Evolutionary conservation across 2,113 vertebrate species (phyloP).

Genomic region (Percopsis transmontana): DNA sequence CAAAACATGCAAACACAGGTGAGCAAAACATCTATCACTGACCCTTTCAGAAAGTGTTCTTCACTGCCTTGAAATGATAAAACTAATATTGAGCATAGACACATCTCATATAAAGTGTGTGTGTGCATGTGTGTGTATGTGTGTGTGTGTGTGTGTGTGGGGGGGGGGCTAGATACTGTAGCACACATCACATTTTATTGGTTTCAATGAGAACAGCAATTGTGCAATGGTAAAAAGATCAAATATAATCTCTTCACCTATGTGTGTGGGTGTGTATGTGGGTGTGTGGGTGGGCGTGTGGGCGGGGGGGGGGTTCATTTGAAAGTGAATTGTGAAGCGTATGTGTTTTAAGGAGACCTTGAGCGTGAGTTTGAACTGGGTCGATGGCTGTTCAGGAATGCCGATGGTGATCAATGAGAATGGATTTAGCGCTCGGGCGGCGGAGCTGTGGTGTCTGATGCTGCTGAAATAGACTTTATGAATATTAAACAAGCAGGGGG

Average conservation of each 20-base stretch:
- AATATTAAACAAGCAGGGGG: conserved; percentile 77
- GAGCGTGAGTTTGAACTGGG: conserved; percentile 72
- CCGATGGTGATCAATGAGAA: conserved; percentile 80
- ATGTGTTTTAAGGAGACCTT: conserved; percentile 70
- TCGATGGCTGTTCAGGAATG: conserved; percentile 68
- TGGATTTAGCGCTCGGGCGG: conserved; percentile 70
- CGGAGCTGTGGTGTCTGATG: conserved; percentile 42
- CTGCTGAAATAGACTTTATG: conserved; percentile 81
- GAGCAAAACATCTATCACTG: conserved; percentile 25
- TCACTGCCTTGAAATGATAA: conserved; percentile 46
- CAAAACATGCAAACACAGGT: conserved; percentile 2
- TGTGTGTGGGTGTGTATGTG: conserved; percentile 30
- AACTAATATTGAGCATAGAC: conserved; percentile 61
- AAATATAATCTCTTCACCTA: conserved; percentile 52
- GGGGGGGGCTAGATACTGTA: conserved; percentile 28
- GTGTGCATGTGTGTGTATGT: background rate
- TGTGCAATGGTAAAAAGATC: conserved; percentile 58
- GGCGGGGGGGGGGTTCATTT: conserved; percentile 56
- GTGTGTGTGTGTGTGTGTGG: conserved; percentile 10
- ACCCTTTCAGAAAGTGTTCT: conserved; percentile 20
- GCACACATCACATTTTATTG: conserved; percentile 57
- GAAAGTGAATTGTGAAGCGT: conserved; percentile 60
- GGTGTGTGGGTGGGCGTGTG: background rate
- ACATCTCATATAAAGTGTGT: conserved; percentile 48
- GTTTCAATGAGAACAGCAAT: conserved; percentile 63